Base-by-base conservation (phyloP, 2,888 invertebrate species). In the Uropetala carovei region DNA sequence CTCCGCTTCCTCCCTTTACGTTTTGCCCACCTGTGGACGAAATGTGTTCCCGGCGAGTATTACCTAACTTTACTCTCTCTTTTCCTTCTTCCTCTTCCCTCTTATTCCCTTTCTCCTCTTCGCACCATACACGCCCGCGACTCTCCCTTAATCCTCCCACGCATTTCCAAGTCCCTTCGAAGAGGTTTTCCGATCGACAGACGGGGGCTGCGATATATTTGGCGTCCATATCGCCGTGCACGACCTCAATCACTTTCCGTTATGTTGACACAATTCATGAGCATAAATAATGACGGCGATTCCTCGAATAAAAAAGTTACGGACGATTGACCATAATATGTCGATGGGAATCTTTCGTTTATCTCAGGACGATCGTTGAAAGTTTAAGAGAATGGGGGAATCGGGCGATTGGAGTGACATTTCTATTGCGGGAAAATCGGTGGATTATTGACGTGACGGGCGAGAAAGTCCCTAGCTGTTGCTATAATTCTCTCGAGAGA, bases 1-100 rank as follows among this genome's bases (percentile, higher is more conserved):
- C 92, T 91, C 92, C 93, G 92, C 93, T 92, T 92, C 92, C 93
- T 16, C 18, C 43, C 27, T 11, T 22, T 27, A 75, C 75, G 75
- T 22, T 75, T 75, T 64, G 89, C 89, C 89, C 89, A 89, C 89
- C 89, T 89, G 89, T 89, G 89, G 89, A 89, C 89, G 89, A 58
- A 89, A 89, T 89, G 64, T 64, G 89, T 43, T 27, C 89, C 14
- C 27, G 22, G 75, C 75, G 22, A 75, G 27, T 64, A 59, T 30
- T 58, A 59, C 22, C 86, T 13, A n/a, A 59, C 27, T 58, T 60
- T 59, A 82, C 16, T 57, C 57, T n/a, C 11, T 3, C 83, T 18
- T 30, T 56, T 43, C 82, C 2, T 9, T n/a, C n/a, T 64, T 16
- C 43, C 18, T 27, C 0, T 22, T 27, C 30, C 59, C 14, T 0